Evolutionary conservation across 1,140 invertebrate genomes (phyloP).

Genomic region (Argopecten irradians): DNA sequence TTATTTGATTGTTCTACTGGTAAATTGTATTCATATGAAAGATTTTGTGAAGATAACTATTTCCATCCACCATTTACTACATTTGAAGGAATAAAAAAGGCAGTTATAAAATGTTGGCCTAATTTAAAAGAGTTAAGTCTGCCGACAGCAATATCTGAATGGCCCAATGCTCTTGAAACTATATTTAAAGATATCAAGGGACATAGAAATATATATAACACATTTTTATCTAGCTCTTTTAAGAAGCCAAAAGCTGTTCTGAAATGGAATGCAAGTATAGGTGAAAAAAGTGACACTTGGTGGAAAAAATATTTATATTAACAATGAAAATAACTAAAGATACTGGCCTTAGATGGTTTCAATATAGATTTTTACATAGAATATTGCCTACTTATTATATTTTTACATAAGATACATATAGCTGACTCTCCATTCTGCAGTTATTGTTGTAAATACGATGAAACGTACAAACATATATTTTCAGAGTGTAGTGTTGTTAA

Average conservation of each 20-base stretch:
- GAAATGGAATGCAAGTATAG: too few species aligned
- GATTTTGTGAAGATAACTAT: constrained; percentile 16
- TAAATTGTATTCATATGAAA: not conserved
- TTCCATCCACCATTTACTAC: not conserved
- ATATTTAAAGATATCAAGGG: not conserved
- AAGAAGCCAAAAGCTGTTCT: not conserved
- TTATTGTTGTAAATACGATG: too few species aligned
- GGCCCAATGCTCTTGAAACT: not conserved
- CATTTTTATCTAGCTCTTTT: not conserved
- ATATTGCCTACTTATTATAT: too few species aligned
- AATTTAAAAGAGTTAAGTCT: not conserved
- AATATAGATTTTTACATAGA: too few species aligned
- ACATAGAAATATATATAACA: not conserved
- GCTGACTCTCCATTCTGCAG: too few species aligned
- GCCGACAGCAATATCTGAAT: not conserved
- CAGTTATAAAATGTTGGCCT: constrained; percentile 3
- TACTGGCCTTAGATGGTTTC: too few species aligned
- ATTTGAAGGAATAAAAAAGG: constrained; percentile 26
- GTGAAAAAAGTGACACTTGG: too few species aligned
- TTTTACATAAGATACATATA: too few species aligned
- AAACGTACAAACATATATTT: too few species aligned
- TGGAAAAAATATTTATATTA: too few species aligned
- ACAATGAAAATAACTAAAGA: too few species aligned
- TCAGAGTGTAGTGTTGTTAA: too few species aligned
- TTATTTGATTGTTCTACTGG: not conserved